These are phyloP conservation scores for Drosophila parvula DNA, from an alignment of 1,140 invertebrate species.

Conservation along the genomic window DNA sequence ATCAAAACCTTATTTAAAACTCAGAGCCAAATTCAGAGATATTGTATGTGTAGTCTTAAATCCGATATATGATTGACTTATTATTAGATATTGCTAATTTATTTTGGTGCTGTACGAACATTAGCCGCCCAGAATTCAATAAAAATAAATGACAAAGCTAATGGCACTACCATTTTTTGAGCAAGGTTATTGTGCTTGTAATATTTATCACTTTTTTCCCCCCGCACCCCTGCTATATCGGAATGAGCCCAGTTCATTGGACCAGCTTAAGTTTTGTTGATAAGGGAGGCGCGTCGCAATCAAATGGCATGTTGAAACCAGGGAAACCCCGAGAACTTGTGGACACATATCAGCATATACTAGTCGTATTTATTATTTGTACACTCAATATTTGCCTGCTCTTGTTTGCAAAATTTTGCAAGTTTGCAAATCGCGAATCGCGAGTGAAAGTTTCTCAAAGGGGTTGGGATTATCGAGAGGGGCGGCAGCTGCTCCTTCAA, in stretches of 20 bases:
- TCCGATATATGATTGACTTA: too few relatives aligned
- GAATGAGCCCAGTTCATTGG: slow-evolving; percentile 11
- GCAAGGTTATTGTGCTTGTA: neutral
- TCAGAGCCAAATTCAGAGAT: neutral
- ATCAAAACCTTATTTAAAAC: neutral
- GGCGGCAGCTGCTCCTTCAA: slow-evolving; percentile 5
- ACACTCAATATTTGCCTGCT: slow-evolving; percentile 12
- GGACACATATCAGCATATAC: slow-evolving; percentile 12
- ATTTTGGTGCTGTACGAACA: neutral
- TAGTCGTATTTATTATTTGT: neutral
- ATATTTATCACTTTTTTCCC: slow-evolving; percentile 9
- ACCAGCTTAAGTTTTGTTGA: slow-evolving; percentile 26
- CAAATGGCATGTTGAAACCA: slow-evolving; percentile 4
- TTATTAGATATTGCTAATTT: neutral
- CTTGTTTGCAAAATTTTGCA: neutral
- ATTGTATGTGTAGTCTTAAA: too few relatives aligned
- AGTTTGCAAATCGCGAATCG: neutral
- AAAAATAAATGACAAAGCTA: neutral
- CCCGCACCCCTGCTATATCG: too few relatives aligned
- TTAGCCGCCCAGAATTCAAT: neutral
- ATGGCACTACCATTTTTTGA: slow-evolving; percentile 3
- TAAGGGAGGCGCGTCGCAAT: slow-evolving; percentile 25
- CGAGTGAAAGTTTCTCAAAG: slow-evolving; percentile 18
- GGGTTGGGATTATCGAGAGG: slow-evolving; percentile 24
- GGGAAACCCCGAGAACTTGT: slow-evolving; percentile 13